Percentiles rank a stretch among this genome's conserved stretches.
phyloP scores from a whole-genome alignment of 2,797 vertebrate species.

The Apodemus agrarius region DNA sequence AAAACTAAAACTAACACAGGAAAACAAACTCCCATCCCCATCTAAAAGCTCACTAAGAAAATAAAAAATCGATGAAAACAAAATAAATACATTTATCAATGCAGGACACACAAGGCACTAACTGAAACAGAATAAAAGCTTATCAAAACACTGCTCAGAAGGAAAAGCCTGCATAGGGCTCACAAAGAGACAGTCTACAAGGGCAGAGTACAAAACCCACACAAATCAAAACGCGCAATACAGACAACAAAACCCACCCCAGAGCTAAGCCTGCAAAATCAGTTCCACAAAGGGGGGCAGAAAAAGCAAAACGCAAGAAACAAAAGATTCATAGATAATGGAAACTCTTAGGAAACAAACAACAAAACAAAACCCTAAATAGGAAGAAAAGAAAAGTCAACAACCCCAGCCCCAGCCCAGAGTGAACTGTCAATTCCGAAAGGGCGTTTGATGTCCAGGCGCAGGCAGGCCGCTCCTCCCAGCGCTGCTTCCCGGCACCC shows the following conservation, averaged over 20 bases:
- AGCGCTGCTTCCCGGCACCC: background rate
- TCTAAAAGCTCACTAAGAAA: conserved; percentile 36
- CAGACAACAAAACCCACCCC: conserved; percentile 54
- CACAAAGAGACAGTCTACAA: background rate
- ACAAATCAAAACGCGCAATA: conserved; percentile 30
- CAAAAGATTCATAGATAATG: conserved; percentile 58
- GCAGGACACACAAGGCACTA: conserved; percentile 17
- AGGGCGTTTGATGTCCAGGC: conserved; percentile 66
- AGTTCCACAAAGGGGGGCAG: conserved; percentile 6
- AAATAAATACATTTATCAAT: conserved; percentile 45
- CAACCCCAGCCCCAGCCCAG: conserved; percentile 39
- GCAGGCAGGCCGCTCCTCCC: conserved; percentile 47
- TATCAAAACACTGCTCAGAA: conserved; percentile 4
- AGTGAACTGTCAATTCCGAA: conserved; percentile 76
- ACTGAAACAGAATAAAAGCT: conserved; percentile 36
- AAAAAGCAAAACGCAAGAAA: conserved; percentile 22
- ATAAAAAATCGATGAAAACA: conserved; percentile 61
- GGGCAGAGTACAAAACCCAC: conserved; percentile 19
- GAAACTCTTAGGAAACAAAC: conserved; percentile 61
- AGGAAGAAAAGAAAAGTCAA: background rate
- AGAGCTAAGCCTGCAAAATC: conserved; percentile 60
- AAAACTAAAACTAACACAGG: conserved; percentile 24
- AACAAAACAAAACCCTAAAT: conserved; percentile 69
- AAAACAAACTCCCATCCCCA: background rate
- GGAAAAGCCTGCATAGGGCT: conserved; percentile 42